Conservation (phyloP, 2,797 vertebrate genomes). For the Squalus acanthias region DNA sequence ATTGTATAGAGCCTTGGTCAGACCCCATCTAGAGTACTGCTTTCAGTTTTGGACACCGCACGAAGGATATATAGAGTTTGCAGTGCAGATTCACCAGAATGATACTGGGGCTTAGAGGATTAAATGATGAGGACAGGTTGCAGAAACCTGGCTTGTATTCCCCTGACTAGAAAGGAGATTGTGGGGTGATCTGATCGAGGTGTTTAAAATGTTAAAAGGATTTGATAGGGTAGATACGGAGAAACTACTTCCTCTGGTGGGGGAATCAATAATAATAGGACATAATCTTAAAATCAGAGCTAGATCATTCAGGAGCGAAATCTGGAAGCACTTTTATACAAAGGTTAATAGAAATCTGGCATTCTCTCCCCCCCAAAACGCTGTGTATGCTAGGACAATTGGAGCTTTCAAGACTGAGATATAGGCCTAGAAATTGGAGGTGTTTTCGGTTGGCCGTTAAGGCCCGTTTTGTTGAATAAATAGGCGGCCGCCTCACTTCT, state of each 20-base stretch:
- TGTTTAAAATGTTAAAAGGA: not conserved
- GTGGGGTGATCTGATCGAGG: not conserved
- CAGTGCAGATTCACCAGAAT: not conserved
- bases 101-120: not conserved
- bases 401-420: not conserved
- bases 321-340: not conserved
- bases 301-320: not conserved
- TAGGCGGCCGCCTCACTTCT: no score
- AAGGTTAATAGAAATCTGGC: not conserved
- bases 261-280: not conserved
- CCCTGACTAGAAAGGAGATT: not conserved
- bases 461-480: no score
- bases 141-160: not conserved
- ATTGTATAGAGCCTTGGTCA: not conserved
- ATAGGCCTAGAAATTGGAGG: no score
- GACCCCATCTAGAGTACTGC: not conserved
- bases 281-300: not conserved
- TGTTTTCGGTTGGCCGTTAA: no score
- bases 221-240: not conserved
- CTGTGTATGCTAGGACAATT: not conserved
- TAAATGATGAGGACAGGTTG: not conserved
- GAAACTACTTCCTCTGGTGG: not conserved
- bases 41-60: not conserved
- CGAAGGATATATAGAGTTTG: not conserved
- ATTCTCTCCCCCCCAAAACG: not conserved